Evolutionary conservation across 2,888 invertebrate genomes (phyloP).

Genomic region (Strigamia maritima): DNA sequence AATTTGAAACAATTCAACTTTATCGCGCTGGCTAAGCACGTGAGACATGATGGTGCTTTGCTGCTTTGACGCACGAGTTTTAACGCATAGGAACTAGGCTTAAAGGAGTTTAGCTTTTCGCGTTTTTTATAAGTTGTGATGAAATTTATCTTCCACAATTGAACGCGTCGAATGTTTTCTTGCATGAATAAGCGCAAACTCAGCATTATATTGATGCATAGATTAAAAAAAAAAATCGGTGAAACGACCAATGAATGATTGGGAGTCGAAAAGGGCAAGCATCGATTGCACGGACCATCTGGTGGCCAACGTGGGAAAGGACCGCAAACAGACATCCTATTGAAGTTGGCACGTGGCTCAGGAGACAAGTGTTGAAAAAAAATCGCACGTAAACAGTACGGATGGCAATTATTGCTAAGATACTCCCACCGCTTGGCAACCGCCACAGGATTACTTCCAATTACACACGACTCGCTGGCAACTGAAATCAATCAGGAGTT

Average conservation of each 20-base stretch:
- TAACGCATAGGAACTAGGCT: too few relatives aligned
- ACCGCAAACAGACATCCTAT: background rate
- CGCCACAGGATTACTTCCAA: background rate
- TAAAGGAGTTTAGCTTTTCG: too few relatives aligned
- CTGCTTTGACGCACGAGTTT: too few relatives aligned
- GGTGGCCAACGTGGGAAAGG: background rate
- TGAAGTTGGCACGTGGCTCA: background rate
- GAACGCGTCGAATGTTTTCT: too few relatives aligned
- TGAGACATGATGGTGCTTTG: too few relatives aligned
- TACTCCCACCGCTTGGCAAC: background rate
- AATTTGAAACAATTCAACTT: too few relatives aligned
- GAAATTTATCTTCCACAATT: too few relatives aligned
- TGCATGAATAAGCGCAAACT: too few relatives aligned
- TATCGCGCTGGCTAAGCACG: too few relatives aligned
- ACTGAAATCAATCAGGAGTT: background rate
- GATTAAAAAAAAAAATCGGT: too few relatives aligned
- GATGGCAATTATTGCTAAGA: conserved; percentile 10
- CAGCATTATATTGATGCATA: too few relatives aligned
- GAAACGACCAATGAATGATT: background rate
- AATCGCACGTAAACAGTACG: background rate
- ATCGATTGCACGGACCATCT: background rate
- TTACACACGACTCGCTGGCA: background rate
- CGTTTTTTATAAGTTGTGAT: too few relatives aligned
- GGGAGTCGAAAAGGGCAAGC: background rate
- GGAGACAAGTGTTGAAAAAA: background rate